Evolutionary conservation across 2,888 invertebrate genomes (phyloP).

Genomic region (Galeruca laticollis): DNA sequence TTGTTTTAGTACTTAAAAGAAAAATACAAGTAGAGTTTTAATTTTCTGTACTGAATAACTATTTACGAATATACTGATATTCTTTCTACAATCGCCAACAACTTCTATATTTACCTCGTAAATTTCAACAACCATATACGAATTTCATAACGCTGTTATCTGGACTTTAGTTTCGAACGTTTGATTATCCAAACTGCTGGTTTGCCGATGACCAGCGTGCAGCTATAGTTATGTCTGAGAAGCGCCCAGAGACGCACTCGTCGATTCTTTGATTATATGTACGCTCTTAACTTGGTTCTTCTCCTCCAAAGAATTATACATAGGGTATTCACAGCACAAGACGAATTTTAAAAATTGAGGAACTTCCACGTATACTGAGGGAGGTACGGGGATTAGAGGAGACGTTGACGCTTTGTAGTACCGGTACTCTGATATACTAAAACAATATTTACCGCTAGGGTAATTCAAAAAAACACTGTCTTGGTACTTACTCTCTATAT

Average conservation of each 20-base stretch:
- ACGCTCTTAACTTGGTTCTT: constrained; percentile 68
- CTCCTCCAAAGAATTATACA: constrained; percentile 83
- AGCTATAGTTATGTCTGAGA: constrained; percentile 80
- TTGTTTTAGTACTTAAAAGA: no score
- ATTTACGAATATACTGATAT: no score
- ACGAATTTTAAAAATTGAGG: constrained; percentile 85
- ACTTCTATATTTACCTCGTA: no score
- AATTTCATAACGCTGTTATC: constrained; percentile 52
- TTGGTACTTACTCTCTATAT: constrained; percentile 80
- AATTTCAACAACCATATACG: background rate
- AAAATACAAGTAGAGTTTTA: no score
- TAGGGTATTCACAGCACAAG: constrained; percentile 89
- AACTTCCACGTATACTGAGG: constrained; percentile 87
- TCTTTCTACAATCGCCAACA: no score
- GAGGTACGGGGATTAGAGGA: constrained; percentile 89
- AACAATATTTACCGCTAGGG: constrained; percentile 48
- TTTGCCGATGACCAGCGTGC: constrained; percentile 61
- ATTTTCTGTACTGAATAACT: no score
- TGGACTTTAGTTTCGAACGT: constrained; percentile 49
- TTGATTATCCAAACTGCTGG: constrained; percentile 46
- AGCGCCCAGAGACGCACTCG: constrained; percentile 77
- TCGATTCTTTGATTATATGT: constrained; percentile 76
- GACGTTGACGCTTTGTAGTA: constrained; percentile 91
- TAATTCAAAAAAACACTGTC: no score
- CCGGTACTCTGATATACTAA: constrained; percentile 85